Base-by-base conservation (phyloP, 1,140 invertebrate species). In the Metopolophium dirhodum region DNA sequence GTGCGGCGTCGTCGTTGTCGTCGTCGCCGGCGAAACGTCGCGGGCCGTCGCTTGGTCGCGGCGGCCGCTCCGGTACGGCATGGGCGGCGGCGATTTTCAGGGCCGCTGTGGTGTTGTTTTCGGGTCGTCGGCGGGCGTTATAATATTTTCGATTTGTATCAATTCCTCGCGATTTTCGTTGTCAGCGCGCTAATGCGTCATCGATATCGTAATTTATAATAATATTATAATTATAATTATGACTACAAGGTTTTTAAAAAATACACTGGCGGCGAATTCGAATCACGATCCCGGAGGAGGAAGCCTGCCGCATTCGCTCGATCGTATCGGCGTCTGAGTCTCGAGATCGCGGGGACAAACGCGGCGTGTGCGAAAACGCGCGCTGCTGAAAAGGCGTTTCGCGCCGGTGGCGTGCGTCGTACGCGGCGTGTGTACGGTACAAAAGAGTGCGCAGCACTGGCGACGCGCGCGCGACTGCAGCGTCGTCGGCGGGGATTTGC, bases 11-110 rank as follows among this genome's bases (percentile, higher is more conserved):
- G 45, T 7, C 47, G 47, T 49, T n/a, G 47, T 22, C 45, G 47
- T 49, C 86, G 30, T 20, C 68, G 77, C 77, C 47, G 90, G 61
- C 90, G 90, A 14, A 77, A 30, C 90, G 90, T n/a, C 87, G 87
- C 45, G 37, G 82, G 7, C 82, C 41, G 37, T 26, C 45, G 90
- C 68, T 45, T 14, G 61, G 90, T 35, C n/a, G n/a, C 49, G 47
- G 87, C 20, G n/a, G 49, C 49, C 87, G 87, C 45, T 47, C 26
- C 4, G 26, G 85, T 26, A 26, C 87, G 35, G 18, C 87, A 89
- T 54, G 49, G 49, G 49, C 85, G 83, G 49, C 49, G 49, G n/a
- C 45, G 47, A 35, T 49, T 26, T 54, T 35, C 22, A 49, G 45
- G 47, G 30, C 45, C 45, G 47, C 23, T 2, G 85, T 7, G 47